These are phyloP conservation scores for Ageneiosus marmoratus DNA, from an alignment of 2,113 vertebrate species.

Conservation along the genomic window DNA sequence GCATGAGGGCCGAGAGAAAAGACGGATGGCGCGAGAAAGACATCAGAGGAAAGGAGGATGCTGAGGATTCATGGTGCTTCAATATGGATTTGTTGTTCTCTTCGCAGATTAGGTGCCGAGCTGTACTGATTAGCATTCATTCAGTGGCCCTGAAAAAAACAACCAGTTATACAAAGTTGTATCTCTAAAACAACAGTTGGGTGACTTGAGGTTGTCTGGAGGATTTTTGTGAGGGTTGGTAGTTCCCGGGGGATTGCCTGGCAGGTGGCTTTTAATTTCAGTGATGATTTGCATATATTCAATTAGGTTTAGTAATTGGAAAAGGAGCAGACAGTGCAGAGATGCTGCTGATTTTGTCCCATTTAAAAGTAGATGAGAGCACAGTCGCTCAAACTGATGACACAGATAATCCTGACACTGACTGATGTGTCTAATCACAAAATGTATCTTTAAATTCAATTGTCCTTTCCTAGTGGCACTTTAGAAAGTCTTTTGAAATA, in stretches of 20 bases:
- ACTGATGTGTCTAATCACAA: conserved; percentile 80
- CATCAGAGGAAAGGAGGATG: conserved; percentile 32
- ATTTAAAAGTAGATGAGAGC: conserved; percentile 54
- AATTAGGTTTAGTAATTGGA: conserved; percentile 78
- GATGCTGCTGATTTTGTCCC: conserved; percentile 58
- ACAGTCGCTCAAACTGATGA: conserved; percentile 64
- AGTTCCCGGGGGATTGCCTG: conserved; percentile 65
- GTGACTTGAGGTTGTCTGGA: conserved; percentile 60
- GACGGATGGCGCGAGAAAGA: conserved; percentile 11
- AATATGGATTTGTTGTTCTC: conserved; percentile 34
- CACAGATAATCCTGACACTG: conserved; percentile 78
- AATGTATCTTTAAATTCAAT: conserved; percentile 76
- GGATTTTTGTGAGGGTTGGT: conserved; percentile 32
- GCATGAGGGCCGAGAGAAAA: conserved; percentile 28
- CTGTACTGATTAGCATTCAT: conserved; percentile 21
- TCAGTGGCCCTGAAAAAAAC: neutral
- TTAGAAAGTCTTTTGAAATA: conserved; percentile 50
- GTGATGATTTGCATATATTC: conserved; percentile 77
- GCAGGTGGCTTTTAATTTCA: conserved; percentile 77
- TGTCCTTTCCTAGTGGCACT: conserved; percentile 65
- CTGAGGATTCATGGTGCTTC: conserved; percentile 6
- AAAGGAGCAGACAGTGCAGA: conserved; percentile 61
- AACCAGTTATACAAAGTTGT: neutral
- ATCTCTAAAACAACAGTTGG: conserved; percentile 27
- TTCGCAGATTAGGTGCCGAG: neutral